phyloP scores from a whole-genome alignment of 2,113 vertebrate species.

The Dicaeum eximium region DNA sequence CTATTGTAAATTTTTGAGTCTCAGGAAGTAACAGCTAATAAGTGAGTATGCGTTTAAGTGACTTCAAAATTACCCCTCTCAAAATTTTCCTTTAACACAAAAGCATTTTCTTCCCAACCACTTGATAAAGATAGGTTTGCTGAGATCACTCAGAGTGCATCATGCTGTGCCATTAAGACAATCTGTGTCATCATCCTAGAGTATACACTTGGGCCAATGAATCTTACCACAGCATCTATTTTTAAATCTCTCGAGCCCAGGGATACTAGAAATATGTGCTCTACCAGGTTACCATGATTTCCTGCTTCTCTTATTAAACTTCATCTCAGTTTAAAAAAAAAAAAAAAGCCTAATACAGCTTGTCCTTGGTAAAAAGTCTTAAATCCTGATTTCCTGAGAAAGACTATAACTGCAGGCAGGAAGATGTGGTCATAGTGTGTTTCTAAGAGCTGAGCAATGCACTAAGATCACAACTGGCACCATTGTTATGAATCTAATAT shows the following conservation, averaged over 20 bases:
- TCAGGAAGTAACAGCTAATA: neutral
- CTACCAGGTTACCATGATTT: neutral
- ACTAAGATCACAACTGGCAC: neutral
- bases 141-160: neutral
- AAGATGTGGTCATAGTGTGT: neutral
- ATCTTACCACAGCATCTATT: neutral
- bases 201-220: neutral
- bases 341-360: neutral
- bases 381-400: neutral
- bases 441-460: neutral
- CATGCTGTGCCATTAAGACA: neutral
- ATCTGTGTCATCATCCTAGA: neutral
- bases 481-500: neutral
- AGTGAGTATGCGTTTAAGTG: neutral
- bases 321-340: neutral
- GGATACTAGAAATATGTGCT: neutral
- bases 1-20: neutral
- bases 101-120: neutral
- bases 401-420: neutral
- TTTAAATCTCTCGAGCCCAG: neutral
- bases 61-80: neutral
- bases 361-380: neutral
- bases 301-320: neutral
- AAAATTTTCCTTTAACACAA: neutral
- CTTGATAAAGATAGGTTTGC: neutral